Percentiles rank a stretch among this genome's conserved stretches.
Conservation (phyloP, 2,113 vertebrate species). For the Esox niger region DNA sequence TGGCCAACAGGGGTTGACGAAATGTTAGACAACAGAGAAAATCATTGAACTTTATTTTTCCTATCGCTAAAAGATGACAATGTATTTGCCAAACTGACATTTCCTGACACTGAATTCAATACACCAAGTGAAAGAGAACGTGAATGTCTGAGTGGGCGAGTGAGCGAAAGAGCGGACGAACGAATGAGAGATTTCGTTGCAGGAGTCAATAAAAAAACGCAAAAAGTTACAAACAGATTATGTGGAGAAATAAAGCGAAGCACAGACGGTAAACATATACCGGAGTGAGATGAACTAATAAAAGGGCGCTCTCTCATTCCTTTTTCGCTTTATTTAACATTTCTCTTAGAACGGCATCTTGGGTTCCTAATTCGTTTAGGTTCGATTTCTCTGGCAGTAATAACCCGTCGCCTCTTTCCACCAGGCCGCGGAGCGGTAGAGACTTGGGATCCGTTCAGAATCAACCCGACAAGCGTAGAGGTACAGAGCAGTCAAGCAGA, state of each 20-base stretch:
- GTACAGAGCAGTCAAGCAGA: slow-evolving; percentile 23
- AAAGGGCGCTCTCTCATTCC: slow-evolving; percentile 67
- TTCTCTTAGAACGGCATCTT: slow-evolving; percentile 57
- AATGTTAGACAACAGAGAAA: slow-evolving; percentile 73
- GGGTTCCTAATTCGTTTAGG: slow-evolving; percentile 72
- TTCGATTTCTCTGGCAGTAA: slow-evolving; percentile 74
- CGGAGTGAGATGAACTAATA: slow-evolving; percentile 74
- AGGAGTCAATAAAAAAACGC: slow-evolving; percentile 31
- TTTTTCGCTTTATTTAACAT: slow-evolving; percentile 62
- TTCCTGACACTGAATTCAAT: slow-evolving; percentile 54
- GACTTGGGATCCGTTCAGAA: slow-evolving; percentile 35
- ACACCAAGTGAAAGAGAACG: slow-evolving; percentile 1
- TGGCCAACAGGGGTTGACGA: slow-evolving; percentile 67
- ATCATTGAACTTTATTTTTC: slow-evolving; percentile 56
- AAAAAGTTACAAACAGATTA: slow-evolving; percentile 67
- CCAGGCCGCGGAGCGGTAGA: slow-evolving; percentile 54
- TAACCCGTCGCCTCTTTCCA: slow-evolving; percentile 69
- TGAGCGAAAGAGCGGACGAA: slow-evolving; percentile 19
- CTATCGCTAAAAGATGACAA: slow-evolving; percentile 31
- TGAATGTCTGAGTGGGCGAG: no score
- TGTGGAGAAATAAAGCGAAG: slow-evolving; percentile 68
- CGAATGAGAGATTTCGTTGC: slow-evolving; percentile 17
- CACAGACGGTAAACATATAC: slow-evolving; percentile 65
- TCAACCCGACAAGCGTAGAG: slow-evolving; percentile 12
- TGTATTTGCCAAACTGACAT: slow-evolving; percentile 58